Base-by-base conservation (phyloP, 1,140 invertebrate genomes). In the Lycorma delicatula region DNA sequence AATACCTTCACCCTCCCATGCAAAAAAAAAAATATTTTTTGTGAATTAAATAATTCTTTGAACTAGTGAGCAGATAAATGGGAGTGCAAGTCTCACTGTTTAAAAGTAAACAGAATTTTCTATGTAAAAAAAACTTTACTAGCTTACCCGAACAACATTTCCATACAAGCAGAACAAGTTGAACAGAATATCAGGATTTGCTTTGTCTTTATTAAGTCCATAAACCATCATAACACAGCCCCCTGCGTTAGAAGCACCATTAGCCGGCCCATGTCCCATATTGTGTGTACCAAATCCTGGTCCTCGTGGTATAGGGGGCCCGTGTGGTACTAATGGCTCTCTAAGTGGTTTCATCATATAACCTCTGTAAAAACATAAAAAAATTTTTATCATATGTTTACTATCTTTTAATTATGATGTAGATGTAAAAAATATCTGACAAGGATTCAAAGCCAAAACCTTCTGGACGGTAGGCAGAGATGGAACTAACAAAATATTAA, bases 141-240 rank as follows among this genome's bases (percentile, higher is more conserved):
- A n/a, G n/a, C 86, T 83, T 75, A 98, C 93, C 81, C 93, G 85
- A 50, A 93, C 86, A 61, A 98, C 93, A 72, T 99, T 99, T 60
- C 97, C 97, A 74, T 98, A 99, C 31, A 98, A 80, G 76, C 96
- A 99, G 74, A 98, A 93, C 54, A 99, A 78, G 77, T 98, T 99
- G 81, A 99, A 99, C n/a, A 99, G 79, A 68, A 88, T 85, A 72
- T 98, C 93, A 60, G 91, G 89, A 75, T 98, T 98, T 70, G 95
- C 90, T 70, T 92, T 92, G 62, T 91, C 83, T 46, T 86, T 83
- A 69, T 94, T 91, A 16, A 99, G 77, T 23, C 95, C 95, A 75
- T 99, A 98, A 26, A 98, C 92, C 95, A 99, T 98, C 76, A 98
- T 74, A 23, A 74, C 73, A 48, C 71, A 71, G 12, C 73, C 72